Conservation (phyloP, 2,888 invertebrate genomes). For the Polia nebulosa region DNA sequence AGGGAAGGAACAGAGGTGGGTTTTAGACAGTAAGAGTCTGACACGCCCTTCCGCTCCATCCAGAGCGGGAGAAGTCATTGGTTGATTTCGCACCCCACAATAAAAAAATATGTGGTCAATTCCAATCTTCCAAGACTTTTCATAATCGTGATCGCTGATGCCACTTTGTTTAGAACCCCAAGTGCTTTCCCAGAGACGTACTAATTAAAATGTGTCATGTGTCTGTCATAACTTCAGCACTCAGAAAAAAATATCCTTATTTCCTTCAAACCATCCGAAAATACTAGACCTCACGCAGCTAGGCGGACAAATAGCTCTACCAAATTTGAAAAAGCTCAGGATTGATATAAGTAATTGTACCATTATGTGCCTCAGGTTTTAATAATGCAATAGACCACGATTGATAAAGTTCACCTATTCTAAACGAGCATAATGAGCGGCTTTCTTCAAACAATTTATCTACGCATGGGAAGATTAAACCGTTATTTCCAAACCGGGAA, state of each 20-base stretch:
- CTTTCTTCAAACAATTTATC: slow-evolving; percentile 33
- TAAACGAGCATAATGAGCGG: slow-evolving; percentile 30
- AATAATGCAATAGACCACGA: slow-evolving; percentile 3
- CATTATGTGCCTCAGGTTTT: background rate
- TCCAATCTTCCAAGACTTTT: no score
- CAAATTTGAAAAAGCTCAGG: background rate
- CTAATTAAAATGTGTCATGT: no score
- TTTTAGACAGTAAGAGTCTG: no score
- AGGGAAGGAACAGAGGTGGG: no score
- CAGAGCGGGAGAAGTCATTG: no score
- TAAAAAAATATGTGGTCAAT: no score
- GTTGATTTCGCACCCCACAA: no score
- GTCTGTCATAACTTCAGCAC: no score
- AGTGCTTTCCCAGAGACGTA: background rate
- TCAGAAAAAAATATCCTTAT: no score
- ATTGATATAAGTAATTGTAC: background rate
- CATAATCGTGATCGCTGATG: background rate
- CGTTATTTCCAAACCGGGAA: slow-evolving; percentile 38
- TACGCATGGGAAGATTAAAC: slow-evolving; percentile 17
- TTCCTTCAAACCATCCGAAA: background rate
- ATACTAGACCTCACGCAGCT: background rate
- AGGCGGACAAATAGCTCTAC: background rate
- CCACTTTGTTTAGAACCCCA: background rate
- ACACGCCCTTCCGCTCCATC: no score
- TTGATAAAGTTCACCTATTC: slow-evolving; percentile 38